These are phyloP conservation scores for Nemopilema nomurai DNA, from an alignment of 30 jellyfish, hydroid and myxozoan genomes.

Conservation along the genomic window DNA sequence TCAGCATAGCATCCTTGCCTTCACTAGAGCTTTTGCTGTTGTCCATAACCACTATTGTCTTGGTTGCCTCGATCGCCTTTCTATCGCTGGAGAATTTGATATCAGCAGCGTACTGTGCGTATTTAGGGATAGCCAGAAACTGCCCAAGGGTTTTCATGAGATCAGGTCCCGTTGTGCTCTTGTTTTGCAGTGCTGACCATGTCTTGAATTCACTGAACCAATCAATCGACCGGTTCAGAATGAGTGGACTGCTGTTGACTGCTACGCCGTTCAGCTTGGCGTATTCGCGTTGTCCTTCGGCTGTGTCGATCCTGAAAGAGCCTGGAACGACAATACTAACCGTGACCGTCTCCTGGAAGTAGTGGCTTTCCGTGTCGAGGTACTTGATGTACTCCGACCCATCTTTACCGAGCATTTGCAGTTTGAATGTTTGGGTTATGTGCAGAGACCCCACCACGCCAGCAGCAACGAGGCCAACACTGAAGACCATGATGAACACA, in stretches of 20 bases:
- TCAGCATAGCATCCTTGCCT: constrained; percentile 31
- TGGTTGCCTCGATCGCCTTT: constrained; percentile 5
- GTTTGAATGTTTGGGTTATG: constrained; percentile 61
- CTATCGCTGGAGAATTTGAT: background rate
- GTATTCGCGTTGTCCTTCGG: constrained; percentile 24
- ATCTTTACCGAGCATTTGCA: constrained; percentile 71
- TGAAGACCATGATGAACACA: constrained; percentile 12
- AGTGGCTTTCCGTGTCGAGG: constrained; percentile 34
- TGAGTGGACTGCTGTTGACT: background rate
- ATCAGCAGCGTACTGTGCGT: constrained; percentile 12
- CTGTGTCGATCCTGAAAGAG: background rate
- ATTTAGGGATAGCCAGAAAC: constrained; percentile 25
- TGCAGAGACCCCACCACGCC: constrained; percentile 58
- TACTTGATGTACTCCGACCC: constrained; percentile 60
- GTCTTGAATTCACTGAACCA: constrained; percentile 53
- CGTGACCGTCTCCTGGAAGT: constrained; percentile 34
- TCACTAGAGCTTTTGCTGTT: background rate
- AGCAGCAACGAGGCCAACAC: constrained; percentile 49
- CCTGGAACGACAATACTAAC: constrained; percentile 63
- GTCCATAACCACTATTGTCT: constrained; percentile 10
- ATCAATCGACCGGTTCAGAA: constrained; percentile 8
- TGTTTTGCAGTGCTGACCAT: constrained; percentile 25
- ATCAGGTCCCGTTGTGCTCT: constrained; percentile 7
- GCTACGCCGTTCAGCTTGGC: constrained; percentile 28
- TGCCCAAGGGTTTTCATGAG: constrained; percentile 5